These are phyloP conservation scores for Coelogynopora nodosa DNA, from an alignment of 2,888 invertebrate species.

Conservation along the genomic window DNA sequence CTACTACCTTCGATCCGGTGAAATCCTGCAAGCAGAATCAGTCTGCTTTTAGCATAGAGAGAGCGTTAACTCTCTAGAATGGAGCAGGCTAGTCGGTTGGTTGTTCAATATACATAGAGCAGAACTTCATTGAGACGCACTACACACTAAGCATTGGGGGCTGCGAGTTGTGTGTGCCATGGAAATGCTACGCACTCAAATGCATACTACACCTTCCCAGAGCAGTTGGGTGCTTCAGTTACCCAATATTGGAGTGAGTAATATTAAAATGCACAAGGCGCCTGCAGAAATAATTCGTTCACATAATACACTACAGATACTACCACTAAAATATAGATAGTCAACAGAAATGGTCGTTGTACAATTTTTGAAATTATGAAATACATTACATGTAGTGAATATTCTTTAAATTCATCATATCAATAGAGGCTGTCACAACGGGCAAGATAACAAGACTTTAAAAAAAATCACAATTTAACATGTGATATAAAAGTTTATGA, in stretches of 20 bases:
- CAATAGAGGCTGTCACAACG: too few species aligned
- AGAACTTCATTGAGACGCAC: neutral
- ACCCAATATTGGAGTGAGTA: neutral
- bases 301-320: too few species aligned
- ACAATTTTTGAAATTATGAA: too few species aligned
- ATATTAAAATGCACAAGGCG: neutral
- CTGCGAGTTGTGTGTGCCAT: neutral
- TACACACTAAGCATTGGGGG: too few species aligned
- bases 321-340: too few species aligned
- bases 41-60: neutral
- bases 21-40: constrained; percentile 20
- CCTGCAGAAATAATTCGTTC: neutral
- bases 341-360: too few species aligned
- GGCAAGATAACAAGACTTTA: too few species aligned
- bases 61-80: neutral
- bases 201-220: neutral
- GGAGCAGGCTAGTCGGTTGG: neutral
- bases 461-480: too few species aligned
- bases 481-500: too few species aligned
- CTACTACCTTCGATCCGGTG: constrained; percentile 2
- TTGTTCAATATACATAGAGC: neutral
- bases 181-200: neutral
- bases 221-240: neutral
- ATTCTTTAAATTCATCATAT: too few species aligned
- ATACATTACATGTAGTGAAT: too few species aligned